Evolutionary conservation across 2,113 vertebrate genomes (phyloP).

Genomic region (Mesitornis unicolor): DNA sequence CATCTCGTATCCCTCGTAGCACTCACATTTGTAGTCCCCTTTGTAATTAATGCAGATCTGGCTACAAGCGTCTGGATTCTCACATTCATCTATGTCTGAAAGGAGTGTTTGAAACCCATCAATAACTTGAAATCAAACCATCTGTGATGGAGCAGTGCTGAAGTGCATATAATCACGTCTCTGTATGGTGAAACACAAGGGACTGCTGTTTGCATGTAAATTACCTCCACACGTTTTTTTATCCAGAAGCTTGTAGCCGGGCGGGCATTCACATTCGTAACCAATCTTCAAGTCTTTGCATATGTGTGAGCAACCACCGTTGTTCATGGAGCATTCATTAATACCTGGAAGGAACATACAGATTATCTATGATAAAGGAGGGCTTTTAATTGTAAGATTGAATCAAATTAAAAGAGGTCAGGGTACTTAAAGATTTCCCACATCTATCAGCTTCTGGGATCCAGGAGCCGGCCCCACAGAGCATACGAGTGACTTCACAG

Average conservation of each 20-base stretch:
- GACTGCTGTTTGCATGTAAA: conserved; percentile 46
- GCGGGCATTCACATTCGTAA: conserved; percentile 91
- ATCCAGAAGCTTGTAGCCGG: conserved; percentile 92
- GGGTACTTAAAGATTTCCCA: not conserved
- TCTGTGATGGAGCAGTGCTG: conserved; percentile 49
- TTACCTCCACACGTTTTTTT: conserved; percentile 97
- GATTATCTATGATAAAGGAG: not conserved
- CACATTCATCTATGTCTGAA: conserved; percentile 96
- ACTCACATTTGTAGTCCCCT: conserved; percentile 97
- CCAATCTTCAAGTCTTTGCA: conserved; percentile 91
- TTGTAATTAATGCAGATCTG: conserved; percentile 99
- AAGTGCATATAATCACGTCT: conserved; percentile 47
- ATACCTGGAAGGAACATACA: conserved; percentile 66
- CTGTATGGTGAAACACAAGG: conserved; percentile 46
- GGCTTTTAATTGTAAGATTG: not conserved
- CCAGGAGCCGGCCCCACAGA: not conserved
- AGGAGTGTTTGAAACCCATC: conserved; percentile 65
- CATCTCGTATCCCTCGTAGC: conserved; percentile 96
- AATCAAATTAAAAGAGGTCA: not conserved
- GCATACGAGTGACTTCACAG: not conserved
- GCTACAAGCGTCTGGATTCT: conserved; percentile 94
- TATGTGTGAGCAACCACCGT: conserved; percentile 95
- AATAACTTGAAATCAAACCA: conserved; percentile 63
- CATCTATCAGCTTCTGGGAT: not conserved
- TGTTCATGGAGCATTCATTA: conserved; percentile 86